Evolutionary conservation across 2,113 vertebrate species (phyloP), one percentile per base, ranked within the genome.

Genomic region (Otolemur garnettii): DNA sequence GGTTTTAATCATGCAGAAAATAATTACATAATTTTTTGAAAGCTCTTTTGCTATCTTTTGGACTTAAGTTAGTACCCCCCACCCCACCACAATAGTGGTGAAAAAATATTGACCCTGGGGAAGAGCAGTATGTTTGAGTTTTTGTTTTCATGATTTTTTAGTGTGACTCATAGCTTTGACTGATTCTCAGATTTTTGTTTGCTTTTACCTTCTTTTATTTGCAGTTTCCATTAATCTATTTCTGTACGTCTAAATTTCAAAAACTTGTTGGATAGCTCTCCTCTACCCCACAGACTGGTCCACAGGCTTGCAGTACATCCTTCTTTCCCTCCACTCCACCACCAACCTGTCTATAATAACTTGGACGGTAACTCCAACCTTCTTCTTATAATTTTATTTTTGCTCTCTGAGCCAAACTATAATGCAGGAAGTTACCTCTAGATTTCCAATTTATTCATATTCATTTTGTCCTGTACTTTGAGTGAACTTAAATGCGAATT

Each of bases 391-490:
- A 66, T 87, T 69, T 17, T 15, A 53, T 72, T 92, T 94, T 93
- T 57, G 42, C 5, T 68, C 21, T 62, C 45, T 53, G 82, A 87
- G 77, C 7, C 57, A 84, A 71, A 66, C 42, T 83, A n/a, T 28
- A 59, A 30, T 33, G 30, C 5, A 87, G 60, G 38, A 38, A 45
- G 13, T 30, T 88, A 28, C 18, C 3, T 72, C 2, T 84, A 79
- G 18, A 24, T 66, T 94, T 89, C 72, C 84, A 69, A 17, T 86
- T 60, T 45, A 86, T 90, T 96, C 80, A n/a, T 66, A 26, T 69
- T 72, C n/a, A 50, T 87, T 82, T 83, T 30, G 19, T 81, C 9
- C 26, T 33, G 4, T 89, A 92, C n/a, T 81, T n/a, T 85, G 10
- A 75, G 62, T 22, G 38, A 5, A 96, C 28, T 45, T 78, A 28